Percentiles rank a stretch among this genome's conserved stretches.
Evolutionary conservation across 2,797 vertebrate species (phyloP).

Genomic region (Carapus acus): DNA sequence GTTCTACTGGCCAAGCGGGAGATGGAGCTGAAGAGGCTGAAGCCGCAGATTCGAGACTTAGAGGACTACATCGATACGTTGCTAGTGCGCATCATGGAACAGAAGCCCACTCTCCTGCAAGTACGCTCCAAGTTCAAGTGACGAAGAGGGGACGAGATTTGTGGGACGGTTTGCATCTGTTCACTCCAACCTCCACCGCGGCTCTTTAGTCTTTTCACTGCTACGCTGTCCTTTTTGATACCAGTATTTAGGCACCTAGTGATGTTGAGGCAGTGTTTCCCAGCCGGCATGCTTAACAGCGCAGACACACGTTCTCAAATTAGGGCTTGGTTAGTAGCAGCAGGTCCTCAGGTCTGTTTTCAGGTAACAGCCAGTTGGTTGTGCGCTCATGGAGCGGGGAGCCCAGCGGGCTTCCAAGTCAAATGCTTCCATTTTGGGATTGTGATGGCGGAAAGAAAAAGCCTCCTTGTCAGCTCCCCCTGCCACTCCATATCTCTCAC

Average conservation of each 20-base stretch:
- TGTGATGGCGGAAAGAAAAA: constrained; percentile 47
- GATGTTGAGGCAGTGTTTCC: constrained; percentile 40
- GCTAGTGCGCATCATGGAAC: constrained; percentile 97
- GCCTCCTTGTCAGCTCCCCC: constrained; percentile 42
- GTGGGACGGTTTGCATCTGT: constrained; percentile 24
- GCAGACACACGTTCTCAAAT: constrained; percentile 34
- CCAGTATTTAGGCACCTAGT: constrained; percentile 54
- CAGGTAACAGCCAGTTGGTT: constrained; percentile 53
- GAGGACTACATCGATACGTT: constrained; percentile 98
- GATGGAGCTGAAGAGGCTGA: constrained; percentile 82
- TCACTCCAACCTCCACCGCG: constrained; percentile 50
- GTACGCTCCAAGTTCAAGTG: constrained; percentile 76
- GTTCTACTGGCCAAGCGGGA: constrained; percentile 83
- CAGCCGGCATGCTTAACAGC: constrained; percentile 61
- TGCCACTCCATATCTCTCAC: constrained; percentile 39
- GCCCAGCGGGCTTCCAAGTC: constrained; percentile 26
- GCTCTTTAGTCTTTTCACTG: constrained; percentile 72
- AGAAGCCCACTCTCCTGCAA: constrained; percentile 91
- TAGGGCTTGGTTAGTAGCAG: constrained; percentile 42
- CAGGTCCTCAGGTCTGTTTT: constrained; percentile 65
- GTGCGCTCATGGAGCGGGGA: constrained; percentile 26
- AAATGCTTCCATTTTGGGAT: constrained; percentile 44
- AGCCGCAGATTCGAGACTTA: constrained; percentile 83
- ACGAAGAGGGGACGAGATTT: constrained; percentile 31
- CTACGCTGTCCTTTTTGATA: constrained; percentile 72